These are phyloP conservation scores for Mormoops blainvillei DNA, from an alignment of 2,113 vertebrate species.

Conservation along the genomic window DNA sequence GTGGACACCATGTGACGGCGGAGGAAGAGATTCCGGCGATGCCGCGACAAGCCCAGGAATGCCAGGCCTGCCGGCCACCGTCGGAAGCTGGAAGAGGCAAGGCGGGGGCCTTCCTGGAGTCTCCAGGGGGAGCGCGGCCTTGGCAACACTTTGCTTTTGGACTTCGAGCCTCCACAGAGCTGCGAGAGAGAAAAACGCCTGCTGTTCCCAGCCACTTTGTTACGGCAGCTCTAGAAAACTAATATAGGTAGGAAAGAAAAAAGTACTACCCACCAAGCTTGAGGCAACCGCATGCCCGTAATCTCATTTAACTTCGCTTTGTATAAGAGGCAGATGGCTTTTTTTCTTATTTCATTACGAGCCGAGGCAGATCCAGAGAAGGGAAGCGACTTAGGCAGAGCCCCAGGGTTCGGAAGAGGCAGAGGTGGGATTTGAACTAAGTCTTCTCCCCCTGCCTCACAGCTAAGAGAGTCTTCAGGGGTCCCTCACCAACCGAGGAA, in stretches of 20 bases:
- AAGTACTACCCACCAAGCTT: background rate
- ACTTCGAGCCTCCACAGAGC: background rate
- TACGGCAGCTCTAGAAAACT: background rate
- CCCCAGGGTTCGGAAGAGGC: background rate
- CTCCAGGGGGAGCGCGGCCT: rapidly evolving
- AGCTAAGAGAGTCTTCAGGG: too few species aligned
- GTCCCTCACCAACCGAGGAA: background rate
- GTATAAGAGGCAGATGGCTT: background rate
- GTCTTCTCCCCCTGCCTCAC: background rate
- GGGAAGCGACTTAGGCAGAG: rapidly evolving
- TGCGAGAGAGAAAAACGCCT: background rate
- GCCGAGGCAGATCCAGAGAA: background rate
- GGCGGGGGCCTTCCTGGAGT: rapidly evolving
- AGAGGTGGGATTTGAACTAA: background rate
- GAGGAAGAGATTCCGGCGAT: rapidly evolving
- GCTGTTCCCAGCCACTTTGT: background rate
- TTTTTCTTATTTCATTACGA: background rate
- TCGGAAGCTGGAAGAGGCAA: rapidly evolving
- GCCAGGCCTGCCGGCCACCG: rapidly evolving
- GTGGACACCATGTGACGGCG: rapidly evolving
- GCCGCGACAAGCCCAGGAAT: rapidly evolving
- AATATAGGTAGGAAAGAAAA: background rate
- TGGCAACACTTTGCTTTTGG: background rate
- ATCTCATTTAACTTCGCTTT: background rate
- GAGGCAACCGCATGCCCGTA: rapidly evolving